Evolutionary conservation across 2,888 invertebrate species (phyloP).

Genomic region (Celastrina argiolus): DNA sequence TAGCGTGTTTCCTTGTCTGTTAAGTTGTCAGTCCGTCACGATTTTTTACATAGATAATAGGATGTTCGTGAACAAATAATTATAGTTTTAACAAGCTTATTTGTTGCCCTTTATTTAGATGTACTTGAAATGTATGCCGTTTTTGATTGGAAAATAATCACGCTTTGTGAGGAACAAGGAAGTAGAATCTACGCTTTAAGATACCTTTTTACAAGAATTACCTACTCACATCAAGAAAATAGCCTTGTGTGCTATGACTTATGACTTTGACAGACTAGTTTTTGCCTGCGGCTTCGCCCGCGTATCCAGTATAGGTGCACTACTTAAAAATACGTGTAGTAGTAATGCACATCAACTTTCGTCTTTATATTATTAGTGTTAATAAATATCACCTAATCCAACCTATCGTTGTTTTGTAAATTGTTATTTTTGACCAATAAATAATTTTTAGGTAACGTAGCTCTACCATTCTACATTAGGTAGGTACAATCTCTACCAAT

Average conservation of each 20-base stretch:
- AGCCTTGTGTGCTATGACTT: neutral
- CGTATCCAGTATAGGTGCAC: too few species aligned
- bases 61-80: conserved; percentile 52
- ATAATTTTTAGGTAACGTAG: too few species aligned
- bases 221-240: neutral
- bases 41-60: conserved; percentile 43
- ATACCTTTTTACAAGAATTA: neutral
- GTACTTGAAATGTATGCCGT: conserved; percentile 14
- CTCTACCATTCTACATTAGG: too few species aligned
- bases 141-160: conserved; percentile 19
- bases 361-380: too few species aligned
- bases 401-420: too few species aligned
- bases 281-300: too few species aligned
- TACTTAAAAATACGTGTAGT: too few species aligned
- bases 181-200: neutral
- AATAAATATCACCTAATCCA: too few species aligned
- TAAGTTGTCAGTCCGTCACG: conserved; percentile 40
- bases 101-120: conserved; percentile 28
- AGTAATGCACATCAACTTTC: too few species aligned
- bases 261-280: too few species aligned
- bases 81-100: conserved; percentile 45
- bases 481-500: too few species aligned
- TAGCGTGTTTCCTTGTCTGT: conserved; percentile 47
- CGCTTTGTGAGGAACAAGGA: neutral
- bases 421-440: too few species aligned